These are phyloP conservation scores for Pterocles burchelli DNA, from an alignment of 2,113 vertebrate species.

Conservation along the genomic window DNA sequence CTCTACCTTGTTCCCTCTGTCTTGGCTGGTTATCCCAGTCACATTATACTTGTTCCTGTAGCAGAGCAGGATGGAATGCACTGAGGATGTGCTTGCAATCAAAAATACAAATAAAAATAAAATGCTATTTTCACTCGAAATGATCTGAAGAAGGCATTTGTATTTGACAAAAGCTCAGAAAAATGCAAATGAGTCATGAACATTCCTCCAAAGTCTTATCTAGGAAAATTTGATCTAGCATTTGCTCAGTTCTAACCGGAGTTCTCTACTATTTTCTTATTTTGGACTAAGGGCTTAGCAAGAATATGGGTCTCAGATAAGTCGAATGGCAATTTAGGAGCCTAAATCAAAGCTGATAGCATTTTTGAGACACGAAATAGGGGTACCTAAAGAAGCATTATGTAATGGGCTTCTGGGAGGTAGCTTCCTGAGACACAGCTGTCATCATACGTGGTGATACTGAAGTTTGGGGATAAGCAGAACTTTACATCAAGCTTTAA, in stretches of 20 bases:
- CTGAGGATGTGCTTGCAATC: background rate
- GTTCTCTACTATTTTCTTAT: background rate
- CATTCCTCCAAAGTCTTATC: background rate
- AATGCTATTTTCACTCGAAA: background rate
- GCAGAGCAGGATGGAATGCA: background rate
- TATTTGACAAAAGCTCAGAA: background rate
- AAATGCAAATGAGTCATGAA: background rate
- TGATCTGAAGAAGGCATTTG: background rate
- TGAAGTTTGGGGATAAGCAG: background rate
- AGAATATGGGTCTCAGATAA: background rate
- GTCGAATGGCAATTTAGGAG: background rate
- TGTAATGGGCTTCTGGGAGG: background rate
- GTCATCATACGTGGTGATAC: rapidly evolving
- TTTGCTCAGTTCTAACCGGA: background rate
- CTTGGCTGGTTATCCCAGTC: background rate
- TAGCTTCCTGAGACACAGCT: background rate
- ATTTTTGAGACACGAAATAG: background rate
- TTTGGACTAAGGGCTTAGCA: background rate
- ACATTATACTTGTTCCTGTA: background rate
- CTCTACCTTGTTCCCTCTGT: background rate
- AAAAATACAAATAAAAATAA: background rate
- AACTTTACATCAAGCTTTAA: background rate
- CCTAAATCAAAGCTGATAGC: background rate
- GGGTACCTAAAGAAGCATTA: background rate
- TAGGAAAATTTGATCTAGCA: background rate